Evolutionary conservation across 2,113 vertebrate species (phyloP).

Genomic region (Thamnophis sirtalis): DNA sequence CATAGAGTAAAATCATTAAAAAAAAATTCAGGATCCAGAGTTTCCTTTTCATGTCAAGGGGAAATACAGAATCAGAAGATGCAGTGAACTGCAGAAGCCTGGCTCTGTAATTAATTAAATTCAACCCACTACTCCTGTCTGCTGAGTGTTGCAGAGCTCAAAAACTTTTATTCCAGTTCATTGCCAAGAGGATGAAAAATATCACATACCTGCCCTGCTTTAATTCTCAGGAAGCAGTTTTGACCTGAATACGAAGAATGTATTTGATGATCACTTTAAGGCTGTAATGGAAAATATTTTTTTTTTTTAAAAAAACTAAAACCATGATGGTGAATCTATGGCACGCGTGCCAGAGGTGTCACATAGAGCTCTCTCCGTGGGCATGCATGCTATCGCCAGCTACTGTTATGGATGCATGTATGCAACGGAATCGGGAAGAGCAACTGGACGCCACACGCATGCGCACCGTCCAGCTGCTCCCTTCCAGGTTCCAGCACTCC

Average conservation of each 20-base stretch:
- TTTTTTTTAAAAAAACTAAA: not conserved
- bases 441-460: too few species aligned
- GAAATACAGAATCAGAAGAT: not conserved
- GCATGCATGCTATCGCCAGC: too few species aligned
- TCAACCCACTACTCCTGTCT: not conserved
- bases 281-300: not conserved
- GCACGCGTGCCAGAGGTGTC: too few species aligned
- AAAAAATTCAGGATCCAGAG: not conserved
- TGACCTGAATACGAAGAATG: not conserved
- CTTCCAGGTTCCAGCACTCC: too few species aligned
- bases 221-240: not conserved
- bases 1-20: not conserved
- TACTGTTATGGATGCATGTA: too few species aligned
- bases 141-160: not conserved
- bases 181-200: not conserved
- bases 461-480: too few species aligned
- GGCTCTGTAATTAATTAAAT: not conserved
- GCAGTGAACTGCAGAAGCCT: not conserved
- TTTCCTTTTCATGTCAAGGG: not conserved
- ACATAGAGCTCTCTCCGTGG: too few species aligned
- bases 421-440: too few species aligned
- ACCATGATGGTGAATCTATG: too few species aligned
- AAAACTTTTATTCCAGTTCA: not conserved
- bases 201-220: not conserved
- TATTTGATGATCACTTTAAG: not conserved